Base-by-base conservation (phyloP, 2,113 vertebrate species). In the Rhinopithecus roxellana region DNA sequence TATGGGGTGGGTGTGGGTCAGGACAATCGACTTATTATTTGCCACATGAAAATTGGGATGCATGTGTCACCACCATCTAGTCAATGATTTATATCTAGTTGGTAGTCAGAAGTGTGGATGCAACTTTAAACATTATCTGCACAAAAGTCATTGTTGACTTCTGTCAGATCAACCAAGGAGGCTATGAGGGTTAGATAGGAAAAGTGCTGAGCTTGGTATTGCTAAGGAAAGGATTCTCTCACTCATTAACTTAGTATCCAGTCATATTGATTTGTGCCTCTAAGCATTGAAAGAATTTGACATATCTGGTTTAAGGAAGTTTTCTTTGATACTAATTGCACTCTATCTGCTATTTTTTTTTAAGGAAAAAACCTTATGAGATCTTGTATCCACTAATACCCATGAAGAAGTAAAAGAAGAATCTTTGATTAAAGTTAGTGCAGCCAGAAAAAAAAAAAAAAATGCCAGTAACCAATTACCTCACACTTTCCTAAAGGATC, bases 371-470 rank as follows among this genome's bases (percentile, higher is more conserved):
- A 70, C 45, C 75, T 96, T 89, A 35, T 18, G 16, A 52, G n/a
- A 27, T 67, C 14, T 55, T 10, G 3, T 40, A 64, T 85, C 35
- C 40, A 90, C 32, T 38, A 70, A 79, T 69, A 69, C 50, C 30
- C 61, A 38, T 18, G 61, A 96, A 85, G n/a, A 72, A 79, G 40
- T 0, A 78, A 50, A n/a, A 16, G n/a, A 9, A 9, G 23, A 84
- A 70, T 2, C 8, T 69, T 61, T 77, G 84, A 90, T 94, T 95
- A 87, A 96, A 92, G 64, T 48, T 57, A 86, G 52, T 57, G 22
- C 14, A 90, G 16, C 57, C 67, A 45, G 59, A 92, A 80, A 64
- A 64, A 27, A 57, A 57, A 57, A 30, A 55, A 82, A 81, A 90
- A 96, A 74, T 23, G 25, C 40, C 61, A 88, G 59, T 23, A 81